phyloP scores from a whole-genome alignment of 2,888 invertebrate species.

The Tryphoninae sp. region DNA sequence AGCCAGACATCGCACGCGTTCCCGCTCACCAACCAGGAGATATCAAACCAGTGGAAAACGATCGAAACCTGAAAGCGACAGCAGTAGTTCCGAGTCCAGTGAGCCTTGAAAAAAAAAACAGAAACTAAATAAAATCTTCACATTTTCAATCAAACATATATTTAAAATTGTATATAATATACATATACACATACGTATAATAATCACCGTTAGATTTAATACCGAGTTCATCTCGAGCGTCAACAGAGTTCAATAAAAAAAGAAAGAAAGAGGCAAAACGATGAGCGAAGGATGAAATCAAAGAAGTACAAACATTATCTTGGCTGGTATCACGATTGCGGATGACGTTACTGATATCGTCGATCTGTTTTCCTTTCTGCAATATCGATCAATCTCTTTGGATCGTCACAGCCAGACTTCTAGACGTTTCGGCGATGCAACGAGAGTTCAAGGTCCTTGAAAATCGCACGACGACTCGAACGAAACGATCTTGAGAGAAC shows the following conservation, averaged over 20 bases:
- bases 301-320: slow-evolving; percentile 27
- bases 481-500: background rate
- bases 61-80: slow-evolving; percentile 74
- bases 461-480: slow-evolving; percentile 13
- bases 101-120: slow-evolving; percentile 69
- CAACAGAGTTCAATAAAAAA: slow-evolving; percentile 32
- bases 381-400: slow-evolving; percentile 24
- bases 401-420: slow-evolving; percentile 16
- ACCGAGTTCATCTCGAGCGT: slow-evolving; percentile 46
- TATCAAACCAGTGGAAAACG: slow-evolving; percentile 71
- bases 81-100: slow-evolving; percentile 75
- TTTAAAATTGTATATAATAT: slow-evolving; percentile 67
- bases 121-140: slow-evolving; percentile 33
- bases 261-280: slow-evolving; percentile 28
- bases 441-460: slow-evolving; percentile 39
- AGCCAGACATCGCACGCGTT: slow-evolving; percentile 77
- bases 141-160: slow-evolving; percentile 30
- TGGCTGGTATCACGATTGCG: slow-evolving; percentile 20
- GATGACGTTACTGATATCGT: slow-evolving; percentile 7
- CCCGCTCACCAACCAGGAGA: slow-evolving; percentile 75
- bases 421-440: slow-evolving; percentile 19
- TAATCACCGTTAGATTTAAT: slow-evolving; percentile 66
- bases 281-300: slow-evolving; percentile 11
- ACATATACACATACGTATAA: slow-evolving; percentile 48
- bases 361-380: background rate